phyloP scores from a whole-genome alignment of 2,113 vertebrate species.

The Porphyrio hochstetteri region DNA sequence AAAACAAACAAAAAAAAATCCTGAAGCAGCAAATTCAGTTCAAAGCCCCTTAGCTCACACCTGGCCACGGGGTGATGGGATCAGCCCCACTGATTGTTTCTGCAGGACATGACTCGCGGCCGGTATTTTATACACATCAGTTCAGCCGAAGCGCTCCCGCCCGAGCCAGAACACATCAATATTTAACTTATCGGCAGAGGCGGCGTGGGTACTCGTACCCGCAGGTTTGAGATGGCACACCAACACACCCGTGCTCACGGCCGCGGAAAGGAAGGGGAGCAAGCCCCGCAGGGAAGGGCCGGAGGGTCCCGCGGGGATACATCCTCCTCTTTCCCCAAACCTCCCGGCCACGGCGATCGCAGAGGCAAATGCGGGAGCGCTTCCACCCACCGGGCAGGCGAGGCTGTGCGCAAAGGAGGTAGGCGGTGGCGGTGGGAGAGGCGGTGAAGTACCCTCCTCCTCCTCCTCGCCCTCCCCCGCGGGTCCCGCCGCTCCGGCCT shows the following conservation, averaged over 20 bases:
- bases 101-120: background rate
- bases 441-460: background rate
- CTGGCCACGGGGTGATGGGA: background rate
- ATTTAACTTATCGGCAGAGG: background rate
- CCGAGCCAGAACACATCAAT: background rate
- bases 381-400: background rate
- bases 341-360: background rate
- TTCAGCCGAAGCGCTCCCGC: background rate
- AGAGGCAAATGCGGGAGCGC: background rate
- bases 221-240: background rate
- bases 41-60: background rate
- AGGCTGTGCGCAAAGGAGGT: background rate
- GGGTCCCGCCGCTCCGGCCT: background rate
- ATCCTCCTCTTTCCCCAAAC: background rate
- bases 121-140: background rate
- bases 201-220: background rate
- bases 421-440: background rate
- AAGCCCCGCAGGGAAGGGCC: background rate
- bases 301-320: background rate
- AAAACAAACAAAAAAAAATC: background rate
- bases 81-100: background rate
- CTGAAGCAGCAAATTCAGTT: background rate
- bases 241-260: background rate
- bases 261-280: rapidly evolving
- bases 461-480: background rate